A percentile compares a stretch with the other conserved stretches of the same genome.
phyloP scores from a whole-genome alignment of 2,797 vertebrate genomes.

The Thamnophis elegans region DNA sequence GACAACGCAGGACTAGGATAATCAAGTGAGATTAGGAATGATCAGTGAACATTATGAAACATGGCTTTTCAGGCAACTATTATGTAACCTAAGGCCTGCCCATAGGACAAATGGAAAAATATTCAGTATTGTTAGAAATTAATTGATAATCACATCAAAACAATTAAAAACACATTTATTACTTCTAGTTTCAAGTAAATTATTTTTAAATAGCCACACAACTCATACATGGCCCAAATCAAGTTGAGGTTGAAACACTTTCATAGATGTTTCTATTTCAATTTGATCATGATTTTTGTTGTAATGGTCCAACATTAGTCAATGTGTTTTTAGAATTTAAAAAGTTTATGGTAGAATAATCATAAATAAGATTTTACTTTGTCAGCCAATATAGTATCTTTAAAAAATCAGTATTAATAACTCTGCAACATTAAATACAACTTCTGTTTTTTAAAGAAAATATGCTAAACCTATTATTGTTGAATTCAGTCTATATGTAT shows the following conservation, averaged over 20 bases:
- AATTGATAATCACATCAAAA: background rate
- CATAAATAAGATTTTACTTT: background rate
- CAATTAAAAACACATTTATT: background rate
- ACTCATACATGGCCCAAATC: background rate
- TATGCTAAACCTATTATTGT: slow-evolving; percentile 2
- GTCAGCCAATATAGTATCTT: background rate
- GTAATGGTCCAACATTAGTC: background rate
- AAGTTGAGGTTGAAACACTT: background rate
- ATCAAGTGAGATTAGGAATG: background rate
- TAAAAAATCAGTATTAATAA: background rate
- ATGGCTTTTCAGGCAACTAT: background rate
- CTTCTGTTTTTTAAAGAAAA: background rate
- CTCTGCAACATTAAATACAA: slow-evolving; percentile 15
- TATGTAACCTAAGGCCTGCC: background rate
- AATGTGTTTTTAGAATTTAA: background rate
- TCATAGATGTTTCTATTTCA: background rate
- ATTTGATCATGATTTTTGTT: background rate
- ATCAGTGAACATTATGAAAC: background rate
- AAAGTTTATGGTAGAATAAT: background rate
- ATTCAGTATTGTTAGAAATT: background rate
- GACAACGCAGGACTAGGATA: background rate
- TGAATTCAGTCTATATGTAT: slow-evolving; percentile 31
- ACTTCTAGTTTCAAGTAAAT: background rate
- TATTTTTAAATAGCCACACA: background rate
- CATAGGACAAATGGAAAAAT: background rate